Evolutionary conservation across 2,888 invertebrate genomes (phyloP), one percentile per base, ranked within the genome.

Genomic region (Papilio demoleus): DNA sequence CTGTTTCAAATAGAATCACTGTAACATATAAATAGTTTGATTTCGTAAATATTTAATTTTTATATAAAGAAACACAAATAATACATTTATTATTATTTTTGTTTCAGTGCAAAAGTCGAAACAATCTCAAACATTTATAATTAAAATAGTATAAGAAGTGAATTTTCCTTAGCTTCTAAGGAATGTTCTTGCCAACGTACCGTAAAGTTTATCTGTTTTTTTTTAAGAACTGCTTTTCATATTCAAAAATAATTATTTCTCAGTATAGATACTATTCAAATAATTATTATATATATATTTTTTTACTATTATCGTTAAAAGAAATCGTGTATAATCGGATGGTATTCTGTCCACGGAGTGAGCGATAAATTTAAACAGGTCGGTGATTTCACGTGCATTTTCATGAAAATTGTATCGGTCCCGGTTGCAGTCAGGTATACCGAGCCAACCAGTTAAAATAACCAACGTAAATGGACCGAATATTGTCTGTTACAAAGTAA

Each of bases 361-460:
- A 36, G 47, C 62, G 14, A 47, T 47, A 36, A 63, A 63, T 63
- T 47, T 36, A 36, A 63, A 27, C 31, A 45, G 62, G 62, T 63
- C 62, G 34, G 45, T 47, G 47, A 63, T 47, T 63, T 50, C 62
- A 63, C 47, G 36, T 63, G 47, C 47, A 47, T 47, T 45, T 63
- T 63, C 62, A 63, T 63, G 62, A 63, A 47, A 47, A 63, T 47
- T 63, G 47, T 34, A 63, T 36, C 34, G 53, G n/a, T 22, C 47
- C 31, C 47, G 19, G 19, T 34, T 47, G 47, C 22, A 56, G 27
- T 14, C 19, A 8, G 62, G 42, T 34, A 63, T 14, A 47, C 17
- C 47, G 47, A 34, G 62, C 34, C n/a, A 50, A 36, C 31, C 42
- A 34, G 42, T 34, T 63, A 22, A 47, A 63, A 63, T 47, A 63